Percentiles rank a stretch among this genome's conserved stretches.
phyloP scores from a whole-genome alignment of 2,113 vertebrate genomes.

The Charadrius vociferus region DNA sequence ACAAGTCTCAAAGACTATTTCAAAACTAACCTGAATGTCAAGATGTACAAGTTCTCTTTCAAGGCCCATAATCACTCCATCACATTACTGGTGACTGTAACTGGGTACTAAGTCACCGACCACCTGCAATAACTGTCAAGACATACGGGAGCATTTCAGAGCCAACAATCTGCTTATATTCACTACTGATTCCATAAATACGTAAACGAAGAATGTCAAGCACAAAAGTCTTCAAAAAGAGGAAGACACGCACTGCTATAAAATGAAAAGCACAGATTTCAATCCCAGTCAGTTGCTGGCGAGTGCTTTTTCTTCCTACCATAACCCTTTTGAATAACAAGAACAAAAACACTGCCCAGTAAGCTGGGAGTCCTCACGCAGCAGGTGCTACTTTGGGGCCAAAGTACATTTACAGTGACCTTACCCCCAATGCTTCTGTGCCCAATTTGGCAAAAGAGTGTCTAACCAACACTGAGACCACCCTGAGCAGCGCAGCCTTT shows the following conservation, averaged over 20 bases:
- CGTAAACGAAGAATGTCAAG: background rate
- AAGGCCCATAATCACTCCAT: background rate
- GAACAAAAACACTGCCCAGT: too few species aligned
- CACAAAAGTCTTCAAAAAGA: background rate
- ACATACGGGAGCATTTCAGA: rapidly evolving
- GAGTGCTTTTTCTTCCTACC: too few species aligned
- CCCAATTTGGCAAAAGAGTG: too few species aligned
- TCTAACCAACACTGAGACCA: too few species aligned
- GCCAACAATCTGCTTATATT: background rate
- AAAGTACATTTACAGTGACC: too few species aligned
- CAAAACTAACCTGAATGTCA: background rate
- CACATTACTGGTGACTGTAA: background rate
- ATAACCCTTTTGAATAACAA: too few species aligned
- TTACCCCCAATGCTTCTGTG: too few species aligned
- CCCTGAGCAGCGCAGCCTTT: too few species aligned
- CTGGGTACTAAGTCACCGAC: background rate
- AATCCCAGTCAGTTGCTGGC: too few species aligned
- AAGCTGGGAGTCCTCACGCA: too few species aligned
- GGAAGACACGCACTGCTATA: rapidly evolving
- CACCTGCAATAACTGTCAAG: background rate
- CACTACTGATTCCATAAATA: background rate
- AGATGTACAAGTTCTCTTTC: background rate
- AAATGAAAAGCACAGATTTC: background rate
- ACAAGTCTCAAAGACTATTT: background rate
- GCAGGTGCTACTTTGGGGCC: too few species aligned